Evolutionary conservation across 2,888 invertebrate species (phyloP).

Genomic region (Ceraclea dissimilis): DNA sequence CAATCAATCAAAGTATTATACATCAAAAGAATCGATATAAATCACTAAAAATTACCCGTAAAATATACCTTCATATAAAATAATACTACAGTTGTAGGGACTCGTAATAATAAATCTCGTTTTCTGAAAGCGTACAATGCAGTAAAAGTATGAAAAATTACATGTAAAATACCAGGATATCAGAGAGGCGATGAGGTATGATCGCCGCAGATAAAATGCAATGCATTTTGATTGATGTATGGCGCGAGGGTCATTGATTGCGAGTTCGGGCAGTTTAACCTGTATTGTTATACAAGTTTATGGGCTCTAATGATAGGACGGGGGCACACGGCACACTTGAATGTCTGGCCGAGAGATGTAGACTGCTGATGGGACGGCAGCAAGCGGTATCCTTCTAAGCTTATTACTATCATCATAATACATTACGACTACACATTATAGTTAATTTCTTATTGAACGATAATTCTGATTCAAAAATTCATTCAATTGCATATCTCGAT

Average conservation of each 20-base stretch:
- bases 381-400: background rate
- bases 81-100: background rate
- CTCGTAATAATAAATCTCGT: background rate
- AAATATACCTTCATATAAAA: background rate
- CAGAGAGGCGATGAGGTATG: slow-evolving; percentile 12
- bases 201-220: slow-evolving; percentile 9
- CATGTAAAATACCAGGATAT: background rate
- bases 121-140: background rate
- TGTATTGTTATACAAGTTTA: slow-evolving; percentile 24
- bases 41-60: background rate
- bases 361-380: background rate
- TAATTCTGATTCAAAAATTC: no score
- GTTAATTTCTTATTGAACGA: no score
- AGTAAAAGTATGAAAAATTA: background rate
- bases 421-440: no score
- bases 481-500: no score
- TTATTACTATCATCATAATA: background rate
- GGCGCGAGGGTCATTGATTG: slow-evolving; percentile 13
- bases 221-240: slow-evolving; percentile 11
- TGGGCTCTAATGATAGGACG: slow-evolving; percentile 23
- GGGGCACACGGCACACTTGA: slow-evolving; percentile 2
- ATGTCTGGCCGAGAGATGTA: background rate
- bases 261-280: slow-evolving; percentile 21
- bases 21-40: background rate
- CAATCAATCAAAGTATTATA: no score